These are phyloP conservation scores for Megatriorchis doriae DNA, from an alignment of 2,113 vertebrate species.

Conservation along the genomic window DNA sequence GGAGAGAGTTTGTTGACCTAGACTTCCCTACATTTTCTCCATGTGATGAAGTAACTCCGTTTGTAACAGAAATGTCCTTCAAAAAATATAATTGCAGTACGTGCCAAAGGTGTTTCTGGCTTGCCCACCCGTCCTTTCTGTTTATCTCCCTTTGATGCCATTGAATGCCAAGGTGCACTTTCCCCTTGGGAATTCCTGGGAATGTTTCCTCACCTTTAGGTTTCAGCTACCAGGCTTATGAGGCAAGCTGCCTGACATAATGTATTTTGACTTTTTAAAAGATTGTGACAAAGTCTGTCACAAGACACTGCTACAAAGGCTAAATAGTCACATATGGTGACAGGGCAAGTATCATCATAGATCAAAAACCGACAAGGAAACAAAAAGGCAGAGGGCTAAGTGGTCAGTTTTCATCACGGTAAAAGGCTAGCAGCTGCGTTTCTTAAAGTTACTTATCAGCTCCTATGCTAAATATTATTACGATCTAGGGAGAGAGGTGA, in stretches of 20 bases:
- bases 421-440: constrained; percentile 34
- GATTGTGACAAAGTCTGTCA: constrained; percentile 31
- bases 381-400: constrained; percentile 31
- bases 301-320: not conserved
- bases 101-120: not conserved
- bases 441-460: not conserved
- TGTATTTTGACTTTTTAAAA: constrained; percentile 40
- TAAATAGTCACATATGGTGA: constrained; percentile 48
- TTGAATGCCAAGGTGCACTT: not conserved
- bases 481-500: not conserved
- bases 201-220: not conserved
- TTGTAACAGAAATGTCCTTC: not conserved
- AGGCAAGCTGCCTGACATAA: not conserved
- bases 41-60: not conserved
- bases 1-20: not conserved
- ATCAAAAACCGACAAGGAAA: constrained; percentile 29
- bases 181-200: not conserved
- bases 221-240: not conserved
- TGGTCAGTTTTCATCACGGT: constrained; percentile 39
- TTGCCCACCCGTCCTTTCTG: not conserved
- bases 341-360: constrained; percentile 34
- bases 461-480: constrained; percentile 25
- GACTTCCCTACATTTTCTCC: not conserved
- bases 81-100: not conserved
- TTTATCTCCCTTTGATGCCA: not conserved